Base-by-base conservation (phyloP, 2,888 invertebrate species). In the Drosophila neoperkinsi region DNA sequence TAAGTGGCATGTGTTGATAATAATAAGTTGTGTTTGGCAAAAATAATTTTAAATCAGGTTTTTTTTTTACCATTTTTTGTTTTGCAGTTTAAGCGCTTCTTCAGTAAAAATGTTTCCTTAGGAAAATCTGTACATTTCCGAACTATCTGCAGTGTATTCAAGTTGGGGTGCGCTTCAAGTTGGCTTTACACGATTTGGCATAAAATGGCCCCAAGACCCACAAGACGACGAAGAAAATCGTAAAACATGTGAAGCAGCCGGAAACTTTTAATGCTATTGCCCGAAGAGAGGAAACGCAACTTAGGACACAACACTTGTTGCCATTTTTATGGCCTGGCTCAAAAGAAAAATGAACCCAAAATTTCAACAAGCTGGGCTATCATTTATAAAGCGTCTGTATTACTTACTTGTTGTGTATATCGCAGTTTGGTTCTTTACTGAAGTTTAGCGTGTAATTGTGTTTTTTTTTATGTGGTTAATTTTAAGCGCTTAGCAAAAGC, bases 261-360 rank as follows among this genome's bases (percentile, higher is more conserved):
- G 77, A 80, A 82, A 78, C 71, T 82, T 85, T 72, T 73, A 70
- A 67, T 75, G 77, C 63, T 71, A 71, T 60, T 55, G 43, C 18
- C 62, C 69, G 41, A 21, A 69, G 53, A 64, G 36, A 64, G 74
- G 64, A 64, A 79, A 76, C 53, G 58, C 64, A 64, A 75, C 75
- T 74, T 75, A 41, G 71, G 58, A 61, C 74, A 63, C 79, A 77
- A 63, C 79, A 77, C 77, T 79, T 81, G 77, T 71, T 78, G 75
- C 66, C 71, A 63, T 73, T 82, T 74, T 81, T 76, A 71, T 85
- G 72, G 68, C 46, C 49, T 66, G 1, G 2, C 57, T 49, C 53
- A 65, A 51, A 46, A 43, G 31, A 16, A 58, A 51, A 25, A 21
- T 25, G 56, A 67, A 51, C 33, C 41, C 16, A 31, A 49, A 57